A percentile compares a stretch with the other conserved stretches of the same genome.
Conservation (phyloP, 2,113 vertebrate species). For the Eupsittula cactorum region DNA sequence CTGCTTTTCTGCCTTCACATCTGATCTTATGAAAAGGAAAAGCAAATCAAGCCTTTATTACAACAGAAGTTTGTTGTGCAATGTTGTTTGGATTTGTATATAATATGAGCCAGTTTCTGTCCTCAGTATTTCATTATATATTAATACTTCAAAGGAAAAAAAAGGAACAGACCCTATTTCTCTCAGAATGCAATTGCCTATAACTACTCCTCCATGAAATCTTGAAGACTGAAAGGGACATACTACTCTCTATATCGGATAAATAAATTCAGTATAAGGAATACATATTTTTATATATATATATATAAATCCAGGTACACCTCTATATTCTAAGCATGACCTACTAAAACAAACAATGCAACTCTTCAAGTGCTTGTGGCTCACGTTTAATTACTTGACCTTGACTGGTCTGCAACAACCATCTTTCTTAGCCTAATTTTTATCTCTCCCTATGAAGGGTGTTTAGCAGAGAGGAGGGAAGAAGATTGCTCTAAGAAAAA, state of each 20-base stretch:
- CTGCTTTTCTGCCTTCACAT: neutral
- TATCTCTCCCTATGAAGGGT: neutral
- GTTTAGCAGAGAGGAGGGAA: neutral
- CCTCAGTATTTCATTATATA: neutral
- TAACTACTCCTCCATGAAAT: neutral
- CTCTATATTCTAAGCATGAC: neutral
- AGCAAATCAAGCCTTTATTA: neutral
- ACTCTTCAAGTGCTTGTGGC: neutral
- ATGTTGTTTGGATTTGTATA: neutral
- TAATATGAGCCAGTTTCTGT: neutral
- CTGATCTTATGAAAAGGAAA: neutral
- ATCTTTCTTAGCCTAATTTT: neutral
- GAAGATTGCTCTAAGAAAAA: neutral
- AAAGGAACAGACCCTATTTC: neutral
- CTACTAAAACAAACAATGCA: neutral
- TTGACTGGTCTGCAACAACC: neutral
- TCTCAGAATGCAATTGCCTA: neutral
- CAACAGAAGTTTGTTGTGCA: neutral
- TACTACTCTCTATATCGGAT: neutral
- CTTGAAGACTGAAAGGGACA: neutral
- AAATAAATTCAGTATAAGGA: neutral
- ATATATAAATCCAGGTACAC: neutral
- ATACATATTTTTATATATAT: neutral
- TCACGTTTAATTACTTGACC: neutral
- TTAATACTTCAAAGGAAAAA: neutral